Conservation (phyloP, 2,113 vertebrate species). For the Balaenoptera acutorostrata region DNA sequence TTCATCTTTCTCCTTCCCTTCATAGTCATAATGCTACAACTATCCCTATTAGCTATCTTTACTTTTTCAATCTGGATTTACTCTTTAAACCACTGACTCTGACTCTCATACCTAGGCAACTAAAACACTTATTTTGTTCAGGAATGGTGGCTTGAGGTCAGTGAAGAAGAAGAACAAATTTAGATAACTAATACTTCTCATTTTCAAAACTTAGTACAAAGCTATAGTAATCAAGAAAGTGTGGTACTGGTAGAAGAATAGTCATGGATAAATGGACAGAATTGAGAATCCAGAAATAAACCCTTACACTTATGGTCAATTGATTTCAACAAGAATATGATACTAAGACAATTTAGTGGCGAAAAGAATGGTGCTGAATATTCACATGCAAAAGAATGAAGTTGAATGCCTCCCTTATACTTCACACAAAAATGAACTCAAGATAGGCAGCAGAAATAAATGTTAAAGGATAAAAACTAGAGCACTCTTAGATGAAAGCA, state of each 20-base stretch:
- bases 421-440: neutral
- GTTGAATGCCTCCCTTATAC: neutral
- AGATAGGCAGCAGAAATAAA: neutral
- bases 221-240: neutral
- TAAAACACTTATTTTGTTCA: neutral
- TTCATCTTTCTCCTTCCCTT: neutral
- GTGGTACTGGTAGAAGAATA: neutral
- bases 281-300: neutral
- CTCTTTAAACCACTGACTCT: neutral
- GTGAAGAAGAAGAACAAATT: neutral
- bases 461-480: neutral
- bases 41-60: neutral
- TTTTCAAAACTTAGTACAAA: neutral
- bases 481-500: neutral
- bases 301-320: neutral
- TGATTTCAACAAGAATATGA: neutral
- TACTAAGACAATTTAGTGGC: neutral
- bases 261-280: neutral
- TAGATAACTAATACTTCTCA: neutral
- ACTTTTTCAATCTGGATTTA: neutral
- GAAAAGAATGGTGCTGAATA: neutral
- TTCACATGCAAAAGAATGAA: neutral
- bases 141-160: neutral
- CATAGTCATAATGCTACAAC: neutral
- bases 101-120: neutral